A percentile compares a stretch with the other conserved stretches of the same genome.
These are phyloP conservation scores for Erythrocercus mccallii DNA, from an alignment of 2,113 vertebrate species.

Conservation along the genomic window DNA sequence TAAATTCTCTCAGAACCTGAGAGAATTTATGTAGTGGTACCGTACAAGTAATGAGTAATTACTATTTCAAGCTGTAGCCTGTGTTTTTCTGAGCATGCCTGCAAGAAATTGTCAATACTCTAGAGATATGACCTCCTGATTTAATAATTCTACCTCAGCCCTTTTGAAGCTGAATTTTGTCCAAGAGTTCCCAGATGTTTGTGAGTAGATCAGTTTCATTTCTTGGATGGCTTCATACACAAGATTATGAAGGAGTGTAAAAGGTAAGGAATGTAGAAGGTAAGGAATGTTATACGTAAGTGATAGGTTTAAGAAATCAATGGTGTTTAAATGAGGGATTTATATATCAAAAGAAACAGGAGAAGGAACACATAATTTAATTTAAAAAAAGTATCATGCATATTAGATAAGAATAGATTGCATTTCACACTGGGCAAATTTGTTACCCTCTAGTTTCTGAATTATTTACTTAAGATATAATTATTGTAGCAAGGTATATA, in stretches of 20 bases:
- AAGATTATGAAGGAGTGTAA: not conserved
- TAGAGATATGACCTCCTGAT: not conserved
- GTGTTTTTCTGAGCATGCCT: not conserved
- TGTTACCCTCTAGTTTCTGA: not conserved
- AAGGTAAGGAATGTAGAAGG: not conserved
- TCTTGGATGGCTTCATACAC: not conserved
- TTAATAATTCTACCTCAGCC: not conserved
- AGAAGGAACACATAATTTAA: not conserved
- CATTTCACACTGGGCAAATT: not conserved
- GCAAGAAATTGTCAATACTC: not conserved
- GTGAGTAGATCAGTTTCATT: not conserved
- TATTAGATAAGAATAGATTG: not conserved
- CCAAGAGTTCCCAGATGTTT: not conserved
- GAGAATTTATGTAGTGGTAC: not conserved
- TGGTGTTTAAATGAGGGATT: not conserved
- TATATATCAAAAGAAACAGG: not conserved
- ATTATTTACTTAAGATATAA: not conserved
- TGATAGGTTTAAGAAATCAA: not conserved
- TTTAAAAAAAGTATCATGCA: not conserved
- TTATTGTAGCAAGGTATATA: not conserved
- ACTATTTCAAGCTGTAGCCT: not conserved
- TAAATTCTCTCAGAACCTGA: not conserved
- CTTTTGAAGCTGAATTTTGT: not conserved
- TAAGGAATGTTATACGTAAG: not conserved
- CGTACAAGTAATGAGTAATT: not conserved